Evolutionary conservation across 2,113 vertebrate species (phyloP).

Genomic region (Eretmochelys imbricata): DNA sequence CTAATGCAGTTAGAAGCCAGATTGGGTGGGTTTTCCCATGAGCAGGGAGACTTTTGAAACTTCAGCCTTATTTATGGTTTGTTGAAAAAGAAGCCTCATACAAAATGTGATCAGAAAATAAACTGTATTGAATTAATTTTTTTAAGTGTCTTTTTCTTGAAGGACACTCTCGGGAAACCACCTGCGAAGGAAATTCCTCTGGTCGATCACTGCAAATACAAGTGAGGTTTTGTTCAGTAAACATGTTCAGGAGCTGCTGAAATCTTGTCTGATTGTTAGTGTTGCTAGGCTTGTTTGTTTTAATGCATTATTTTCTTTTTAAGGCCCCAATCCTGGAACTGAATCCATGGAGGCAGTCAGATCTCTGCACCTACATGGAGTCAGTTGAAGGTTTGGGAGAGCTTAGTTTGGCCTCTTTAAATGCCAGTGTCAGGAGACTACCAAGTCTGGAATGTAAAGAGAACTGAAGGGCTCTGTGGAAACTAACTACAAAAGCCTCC

Average conservation of each 20-base stretch:
- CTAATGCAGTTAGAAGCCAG: slow-evolving; percentile 26
- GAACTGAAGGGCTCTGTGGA: neutral
- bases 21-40: slow-evolving; percentile 34
- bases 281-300: slow-evolving; percentile 1
- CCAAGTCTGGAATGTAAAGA: neutral
- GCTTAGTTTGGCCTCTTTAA: neutral
- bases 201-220: slow-evolving; percentile 96
- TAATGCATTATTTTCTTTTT: neutral
- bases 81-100: slow-evolving; percentile 10
- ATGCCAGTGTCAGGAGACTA: neutral
- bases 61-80: slow-evolving; percentile 27
- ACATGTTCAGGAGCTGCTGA: neutral
- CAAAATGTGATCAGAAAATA: neutral
- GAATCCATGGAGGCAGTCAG: neutral
- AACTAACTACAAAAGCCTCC: neutral
- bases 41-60: slow-evolving; percentile 5
- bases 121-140: neutral
- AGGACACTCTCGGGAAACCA: slow-evolving; percentile 95
- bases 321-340: neutral
- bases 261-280: neutral
- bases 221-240: slow-evolving; percentile 81
- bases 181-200: slow-evolving; percentile 94
- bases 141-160: slow-evolving; percentile 3
- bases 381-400: neutral
- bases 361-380: neutral